Evolutionary conservation across 1,140 invertebrate genomes (phyloP).

Genomic region (Caenorhabditis tropicalis): DNA sequence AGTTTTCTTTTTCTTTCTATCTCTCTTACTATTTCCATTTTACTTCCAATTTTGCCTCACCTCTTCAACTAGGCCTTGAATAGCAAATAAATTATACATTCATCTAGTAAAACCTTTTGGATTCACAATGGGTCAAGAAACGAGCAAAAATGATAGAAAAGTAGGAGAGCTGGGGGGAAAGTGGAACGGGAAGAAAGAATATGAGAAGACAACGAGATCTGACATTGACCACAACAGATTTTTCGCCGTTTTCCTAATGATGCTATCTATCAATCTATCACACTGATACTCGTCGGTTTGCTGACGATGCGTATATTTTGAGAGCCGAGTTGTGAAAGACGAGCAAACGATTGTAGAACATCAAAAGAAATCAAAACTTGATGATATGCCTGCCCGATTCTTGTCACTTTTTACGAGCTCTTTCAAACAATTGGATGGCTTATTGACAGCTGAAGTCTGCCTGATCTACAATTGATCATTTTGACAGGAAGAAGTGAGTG

Average conservation of each 20-base stretch:
- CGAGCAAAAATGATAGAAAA: not conserved
- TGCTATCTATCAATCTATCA: slow-evolving; percentile 24
- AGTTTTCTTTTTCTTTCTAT: not conserved
- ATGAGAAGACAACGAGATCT: not conserved
- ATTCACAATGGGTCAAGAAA: slow-evolving; percentile 2
- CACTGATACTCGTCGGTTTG: not conserved
- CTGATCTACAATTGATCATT: slow-evolving; percentile 42
- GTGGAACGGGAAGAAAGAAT: not conserved
- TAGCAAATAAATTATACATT: slow-evolving; percentile 41
- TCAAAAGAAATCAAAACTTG: slow-evolving; percentile 42
- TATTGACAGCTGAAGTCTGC: slow-evolving; percentile 38
- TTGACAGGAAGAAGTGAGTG: slow-evolving; percentile 36
- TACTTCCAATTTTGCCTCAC: slow-evolving; percentile 24
- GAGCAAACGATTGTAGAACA: slow-evolving; percentile 38
- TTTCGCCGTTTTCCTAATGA: not conserved
- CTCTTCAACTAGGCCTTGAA: slow-evolving; percentile 30
- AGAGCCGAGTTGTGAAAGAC: not conserved
- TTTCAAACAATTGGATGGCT: slow-evolving; percentile 39
- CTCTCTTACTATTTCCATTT: slow-evolving; percentile 25
- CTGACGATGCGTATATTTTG: not conserved
- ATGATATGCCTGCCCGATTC: slow-evolving; percentile 30
- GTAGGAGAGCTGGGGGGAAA: not conserved
- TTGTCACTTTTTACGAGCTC: slow-evolving; percentile 43
- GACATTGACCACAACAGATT: slow-evolving; percentile 19
- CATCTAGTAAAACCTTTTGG: not conserved